Evolutionary conservation across 2,797 vertebrate species (phyloP).

Genomic region (Anolis apletophallus): DNA sequence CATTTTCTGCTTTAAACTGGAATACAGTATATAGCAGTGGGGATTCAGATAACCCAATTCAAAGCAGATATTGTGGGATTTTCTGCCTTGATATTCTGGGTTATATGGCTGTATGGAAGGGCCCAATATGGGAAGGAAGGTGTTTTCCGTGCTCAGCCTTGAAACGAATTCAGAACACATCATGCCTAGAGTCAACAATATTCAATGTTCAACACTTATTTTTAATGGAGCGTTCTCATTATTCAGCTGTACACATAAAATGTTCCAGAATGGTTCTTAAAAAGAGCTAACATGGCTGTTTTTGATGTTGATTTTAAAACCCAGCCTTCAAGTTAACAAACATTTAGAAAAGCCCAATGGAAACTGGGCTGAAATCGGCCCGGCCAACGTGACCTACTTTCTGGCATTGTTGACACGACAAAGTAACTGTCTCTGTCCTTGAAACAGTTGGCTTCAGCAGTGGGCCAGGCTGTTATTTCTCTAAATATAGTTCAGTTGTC

Average conservation of each 20-base stretch:
- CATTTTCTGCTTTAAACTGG: too few relatives aligned
- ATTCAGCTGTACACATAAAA: neutral
- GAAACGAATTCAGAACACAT: neutral
- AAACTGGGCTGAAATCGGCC: neutral
- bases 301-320: neutral
- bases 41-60: too few relatives aligned
- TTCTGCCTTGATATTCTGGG: too few relatives aligned
- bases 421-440: conserved; percentile 18
- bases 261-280: neutral
- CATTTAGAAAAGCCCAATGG: neutral
- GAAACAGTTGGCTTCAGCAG: neutral
- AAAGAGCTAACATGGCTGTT: neutral
- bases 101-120: too few relatives aligned
- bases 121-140: neutral
- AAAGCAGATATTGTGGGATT: too few relatives aligned
- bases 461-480: too few relatives aligned
- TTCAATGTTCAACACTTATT: neutral
- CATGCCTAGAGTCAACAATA: neutral
- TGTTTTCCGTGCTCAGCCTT: neutral
- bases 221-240: neutral
- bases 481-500: conserved; percentile 4
- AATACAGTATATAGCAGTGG: too few relatives aligned
- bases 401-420: conserved; percentile 1
- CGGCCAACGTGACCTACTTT: conserved; percentile 21
- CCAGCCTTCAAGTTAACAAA: neutral